Evolutionary conservation across 2,797 vertebrate genomes (phyloP).

Genomic region (Gallinago solitaria): DNA sequence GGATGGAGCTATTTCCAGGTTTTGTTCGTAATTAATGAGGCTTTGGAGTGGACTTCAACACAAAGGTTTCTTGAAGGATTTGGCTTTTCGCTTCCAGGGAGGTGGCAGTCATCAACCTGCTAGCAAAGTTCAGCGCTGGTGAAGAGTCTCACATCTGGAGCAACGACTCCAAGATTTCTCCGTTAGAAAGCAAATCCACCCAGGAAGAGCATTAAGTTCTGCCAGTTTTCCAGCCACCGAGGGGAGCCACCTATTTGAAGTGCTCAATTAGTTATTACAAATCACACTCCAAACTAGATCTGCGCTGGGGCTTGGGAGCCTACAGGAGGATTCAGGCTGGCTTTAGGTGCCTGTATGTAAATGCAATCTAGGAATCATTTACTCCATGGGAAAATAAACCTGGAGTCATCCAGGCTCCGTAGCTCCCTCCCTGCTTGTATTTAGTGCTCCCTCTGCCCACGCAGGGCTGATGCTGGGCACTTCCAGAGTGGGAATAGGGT

Average conservation of each 20-base stretch:
- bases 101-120: not conserved
- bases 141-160: not conserved
- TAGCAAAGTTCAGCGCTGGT: not conserved
- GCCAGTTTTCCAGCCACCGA: not conserved
- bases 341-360: not conserved
- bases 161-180: not conserved
- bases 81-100: not conserved
- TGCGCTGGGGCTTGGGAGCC: not conserved
- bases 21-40: not conserved
- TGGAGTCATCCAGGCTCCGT: not conserved
- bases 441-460: too few relatives aligned
- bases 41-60: not conserved
- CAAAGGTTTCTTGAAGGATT: not conserved
- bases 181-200: not conserved
- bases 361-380: not conserved
- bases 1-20: not conserved
- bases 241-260: not conserved
- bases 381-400: not conserved
- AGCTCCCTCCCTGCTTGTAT: not conserved
- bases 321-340: not conserved
- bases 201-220: not conserved
- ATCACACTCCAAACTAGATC: not conserved
- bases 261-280: not conserved
- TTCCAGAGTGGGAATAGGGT: not conserved
- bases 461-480: not conserved